These are phyloP conservation scores for Limnephilus lunatus DNA, from an alignment of 2,888 invertebrate genomes.

Conservation along the genomic window DNA sequence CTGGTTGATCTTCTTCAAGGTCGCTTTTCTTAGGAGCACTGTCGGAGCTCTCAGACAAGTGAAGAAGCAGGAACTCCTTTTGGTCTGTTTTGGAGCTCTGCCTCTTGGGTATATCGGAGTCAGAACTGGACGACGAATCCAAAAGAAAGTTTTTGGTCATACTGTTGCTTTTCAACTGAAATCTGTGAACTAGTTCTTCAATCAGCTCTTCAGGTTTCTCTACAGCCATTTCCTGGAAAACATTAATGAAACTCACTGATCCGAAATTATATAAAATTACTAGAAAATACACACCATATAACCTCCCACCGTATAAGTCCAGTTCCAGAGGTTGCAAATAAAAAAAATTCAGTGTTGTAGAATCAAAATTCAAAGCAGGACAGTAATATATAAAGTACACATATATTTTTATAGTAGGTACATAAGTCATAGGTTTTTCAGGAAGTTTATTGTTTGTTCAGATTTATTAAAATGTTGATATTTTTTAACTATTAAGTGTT, in stretches of 20 bases:
- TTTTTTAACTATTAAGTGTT: too few species aligned
- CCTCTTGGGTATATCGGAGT: background rate
- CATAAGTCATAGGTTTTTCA: too few species aligned
- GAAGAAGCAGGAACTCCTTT: background rate
- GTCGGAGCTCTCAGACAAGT: background rate
- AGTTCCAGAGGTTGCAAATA: too few species aligned
- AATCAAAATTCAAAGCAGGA: too few species aligned
- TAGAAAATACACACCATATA: too few species aligned
- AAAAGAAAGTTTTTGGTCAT: slow-evolving; percentile 51
- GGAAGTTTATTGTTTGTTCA: too few species aligned
- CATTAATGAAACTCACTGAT: background rate
- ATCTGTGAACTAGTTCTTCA: slow-evolving; percentile 45
- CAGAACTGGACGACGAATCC: slow-evolving; percentile 44
- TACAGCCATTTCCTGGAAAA: background rate
- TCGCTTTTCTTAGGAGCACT: background rate
- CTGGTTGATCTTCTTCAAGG: background rate
- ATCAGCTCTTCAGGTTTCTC: slow-evolving; percentile 10
- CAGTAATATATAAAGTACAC: too few species aligned
- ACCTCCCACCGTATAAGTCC: too few species aligned
- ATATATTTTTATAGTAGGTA: too few species aligned
- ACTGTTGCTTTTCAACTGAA: slow-evolving; percentile 50
- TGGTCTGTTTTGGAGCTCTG: background rate
- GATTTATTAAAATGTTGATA: too few species aligned
- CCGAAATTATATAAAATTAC: background rate
- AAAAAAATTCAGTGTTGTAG: too few species aligned